Evolutionary conservation across 1,140 invertebrate species (phyloP).

Genomic region (Meloidogyne floridensis): DNA sequence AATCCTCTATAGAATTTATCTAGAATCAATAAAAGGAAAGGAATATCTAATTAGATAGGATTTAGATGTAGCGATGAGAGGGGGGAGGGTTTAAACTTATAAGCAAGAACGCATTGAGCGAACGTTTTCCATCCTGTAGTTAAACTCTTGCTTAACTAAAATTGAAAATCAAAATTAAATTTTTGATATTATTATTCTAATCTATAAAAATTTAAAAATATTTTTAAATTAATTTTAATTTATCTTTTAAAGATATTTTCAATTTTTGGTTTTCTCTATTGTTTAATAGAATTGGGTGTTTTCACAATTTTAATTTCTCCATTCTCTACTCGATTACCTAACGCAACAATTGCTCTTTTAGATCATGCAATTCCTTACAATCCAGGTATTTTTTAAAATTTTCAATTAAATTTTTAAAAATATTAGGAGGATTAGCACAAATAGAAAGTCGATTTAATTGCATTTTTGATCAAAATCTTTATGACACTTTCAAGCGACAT

Average conservation of each 20-base stretch:
- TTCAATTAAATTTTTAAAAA: conserved; percentile 11
- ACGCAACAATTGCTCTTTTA: conserved; percentile 51
- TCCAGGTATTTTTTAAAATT: conserved; percentile 31
- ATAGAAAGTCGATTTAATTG: conserved; percentile 60
- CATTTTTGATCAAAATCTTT: conserved; percentile 63
- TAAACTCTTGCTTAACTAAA: too few relatives aligned
- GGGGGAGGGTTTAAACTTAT: too few relatives aligned
- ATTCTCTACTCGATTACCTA: conserved; percentile 43
- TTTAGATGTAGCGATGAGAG: too few relatives aligned
- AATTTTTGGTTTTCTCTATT: conserved; percentile 42
- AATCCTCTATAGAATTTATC: not conserved
- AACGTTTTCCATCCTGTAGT: too few relatives aligned
- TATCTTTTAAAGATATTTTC: conserved; percentile 45
- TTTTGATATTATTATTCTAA: too few relatives aligned
- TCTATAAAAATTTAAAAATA: too few relatives aligned
- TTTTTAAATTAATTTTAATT: too few relatives aligned
- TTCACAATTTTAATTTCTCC: conserved; percentile 54
- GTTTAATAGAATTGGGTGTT: conserved; percentile 45
- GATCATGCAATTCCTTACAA: conserved; percentile 59
- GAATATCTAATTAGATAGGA: too few relatives aligned
- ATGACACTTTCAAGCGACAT: conserved; percentile 53
- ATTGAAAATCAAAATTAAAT: too few relatives aligned
- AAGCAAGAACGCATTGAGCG: too few relatives aligned
- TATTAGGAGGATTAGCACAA: conserved; percentile 41
- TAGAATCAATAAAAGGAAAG: too few relatives aligned